Percentiles rank a stretch among this genome's conserved stretches.
Evolutionary conservation across 2,113 vertebrate genomes (phyloP).

Genomic region (Microtus pennsylvanicus): DNA sequence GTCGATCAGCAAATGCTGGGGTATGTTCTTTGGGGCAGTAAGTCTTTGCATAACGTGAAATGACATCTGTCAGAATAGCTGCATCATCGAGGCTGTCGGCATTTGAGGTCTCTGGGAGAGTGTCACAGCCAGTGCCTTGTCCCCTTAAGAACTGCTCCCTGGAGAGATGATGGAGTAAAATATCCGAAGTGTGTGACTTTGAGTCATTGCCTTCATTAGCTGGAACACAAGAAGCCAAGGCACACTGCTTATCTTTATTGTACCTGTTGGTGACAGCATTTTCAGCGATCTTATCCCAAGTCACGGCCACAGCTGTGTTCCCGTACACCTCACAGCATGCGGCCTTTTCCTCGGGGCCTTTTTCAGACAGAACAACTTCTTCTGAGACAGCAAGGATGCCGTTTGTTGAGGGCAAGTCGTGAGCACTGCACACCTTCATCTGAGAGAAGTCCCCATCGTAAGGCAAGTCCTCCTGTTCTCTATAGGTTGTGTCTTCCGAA

Average conservation of each 20-base stretch:
- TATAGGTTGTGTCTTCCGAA: slow-evolving; percentile 85
- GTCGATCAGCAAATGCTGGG: not conserved
- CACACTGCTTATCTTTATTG: slow-evolving; percentile 18
- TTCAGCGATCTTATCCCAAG: not conserved
- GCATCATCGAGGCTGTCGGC: slow-evolving; percentile 89
- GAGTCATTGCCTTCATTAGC: slow-evolving; percentile 30
- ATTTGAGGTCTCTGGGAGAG: slow-evolving; percentile 90
- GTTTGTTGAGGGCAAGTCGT: slow-evolving; percentile 23
- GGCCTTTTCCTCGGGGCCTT: slow-evolving; percentile 33
- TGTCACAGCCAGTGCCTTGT: slow-evolving; percentile 90
- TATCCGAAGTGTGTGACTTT: slow-evolving; percentile 81
- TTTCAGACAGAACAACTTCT: slow-evolving; percentile 17
- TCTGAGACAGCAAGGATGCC: not conserved
- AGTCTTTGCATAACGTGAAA: not conserved
- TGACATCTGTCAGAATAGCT: slow-evolving; percentile 67
- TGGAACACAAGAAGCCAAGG: not conserved
- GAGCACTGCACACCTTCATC: not conserved
- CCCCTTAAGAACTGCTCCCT: slow-evolving; percentile 84
- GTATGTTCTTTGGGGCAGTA: not conserved
- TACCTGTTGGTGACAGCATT: not conserved
- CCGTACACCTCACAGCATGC: fast-evolving
- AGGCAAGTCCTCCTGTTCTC: slow-evolving; percentile 91
- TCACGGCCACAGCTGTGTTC: not conserved
- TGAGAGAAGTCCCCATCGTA: slow-evolving; percentile 82
- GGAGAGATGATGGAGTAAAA: slow-evolving; percentile 89